These are phyloP conservation scores for Apodemus sylvaticus DNA, from an alignment of 2,113 vertebrate species.

Conservation along the genomic window DNA sequence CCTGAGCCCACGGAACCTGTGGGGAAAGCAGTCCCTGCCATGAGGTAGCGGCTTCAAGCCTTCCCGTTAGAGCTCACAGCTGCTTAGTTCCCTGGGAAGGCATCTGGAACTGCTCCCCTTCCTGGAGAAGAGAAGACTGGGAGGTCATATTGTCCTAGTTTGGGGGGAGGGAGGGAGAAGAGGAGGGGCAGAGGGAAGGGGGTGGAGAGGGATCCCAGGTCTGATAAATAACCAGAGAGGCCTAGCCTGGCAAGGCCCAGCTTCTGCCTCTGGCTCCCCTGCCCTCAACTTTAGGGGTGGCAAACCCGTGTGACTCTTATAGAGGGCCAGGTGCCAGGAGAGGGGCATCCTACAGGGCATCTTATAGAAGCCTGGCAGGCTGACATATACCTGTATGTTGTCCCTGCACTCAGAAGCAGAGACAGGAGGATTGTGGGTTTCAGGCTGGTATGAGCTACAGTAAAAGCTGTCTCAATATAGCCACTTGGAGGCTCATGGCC, in stretches of 20 bases:
- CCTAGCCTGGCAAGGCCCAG: background rate
- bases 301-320: background rate
- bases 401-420: background rate
- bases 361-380: background rate
- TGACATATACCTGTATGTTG: background rate
- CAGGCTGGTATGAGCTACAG: background rate
- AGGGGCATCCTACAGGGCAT: accelerated
- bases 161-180: background rate
- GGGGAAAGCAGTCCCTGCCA: no score
- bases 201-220: background rate
- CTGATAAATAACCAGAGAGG: background rate
- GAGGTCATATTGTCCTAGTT: background rate
- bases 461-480: background rate
- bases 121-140: background rate
- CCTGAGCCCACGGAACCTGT: background rate
- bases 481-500: background rate
- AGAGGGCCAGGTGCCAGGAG: background rate
- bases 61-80: accelerated
- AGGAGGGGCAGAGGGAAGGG: no score
- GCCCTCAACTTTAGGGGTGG: background rate
- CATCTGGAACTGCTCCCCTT: background rate
- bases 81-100: background rate
- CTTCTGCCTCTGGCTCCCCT: background rate
- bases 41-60: background rate
- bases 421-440: background rate